Percentiles rank a stretch among this genome's conserved stretches.
Conservation (phyloP, 2,888 invertebrate species). For the Lithophane ornitopus region DNA sequence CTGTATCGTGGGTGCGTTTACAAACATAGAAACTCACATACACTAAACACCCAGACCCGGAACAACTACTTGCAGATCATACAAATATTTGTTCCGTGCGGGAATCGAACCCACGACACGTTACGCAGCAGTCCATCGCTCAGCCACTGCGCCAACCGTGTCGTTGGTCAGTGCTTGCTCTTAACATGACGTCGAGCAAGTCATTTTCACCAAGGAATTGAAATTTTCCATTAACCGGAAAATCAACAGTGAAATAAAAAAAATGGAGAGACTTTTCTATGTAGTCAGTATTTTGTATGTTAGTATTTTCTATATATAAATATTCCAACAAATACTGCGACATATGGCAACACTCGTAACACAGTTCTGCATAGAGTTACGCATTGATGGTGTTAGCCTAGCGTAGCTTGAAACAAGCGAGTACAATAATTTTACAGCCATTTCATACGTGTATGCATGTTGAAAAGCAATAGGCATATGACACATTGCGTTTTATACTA, state of each 20-base stretch:
- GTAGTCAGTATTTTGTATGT: neutral
- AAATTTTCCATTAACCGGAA: neutral
- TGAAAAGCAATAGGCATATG: slow-evolving; percentile 19
- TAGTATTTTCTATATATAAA: slow-evolving; percentile 3
- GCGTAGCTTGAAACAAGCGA: slow-evolving; percentile 54
- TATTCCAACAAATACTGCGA: slow-evolving; percentile 7
- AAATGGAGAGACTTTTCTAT: neutral
- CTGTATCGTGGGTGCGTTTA: too few relatives aligned
- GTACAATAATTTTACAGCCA: slow-evolving; percentile 52
- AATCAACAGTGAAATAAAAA: neutral
- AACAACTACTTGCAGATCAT: too few relatives aligned
- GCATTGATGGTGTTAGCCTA: slow-evolving; percentile 53
- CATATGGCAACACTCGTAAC: slow-evolving; percentile 40
- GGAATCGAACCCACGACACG: too few relatives aligned
- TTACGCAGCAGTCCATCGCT: too few relatives aligned
- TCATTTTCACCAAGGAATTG: neutral
- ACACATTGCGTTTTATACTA: slow-evolving; percentile 6
- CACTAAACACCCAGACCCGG: too few relatives aligned
- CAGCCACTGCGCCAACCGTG: too few relatives aligned
- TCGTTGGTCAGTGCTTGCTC: neutral
- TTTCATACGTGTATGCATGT: slow-evolving; percentile 34
- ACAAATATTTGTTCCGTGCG: too few relatives aligned
- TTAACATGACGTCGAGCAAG: neutral
- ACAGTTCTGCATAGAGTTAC: slow-evolving; percentile 36
- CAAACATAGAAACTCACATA: too few relatives aligned